Evolutionary conservation across 2,113 vertebrate species (phyloP).

Genomic region (Brachyistius frenatus): DNA sequence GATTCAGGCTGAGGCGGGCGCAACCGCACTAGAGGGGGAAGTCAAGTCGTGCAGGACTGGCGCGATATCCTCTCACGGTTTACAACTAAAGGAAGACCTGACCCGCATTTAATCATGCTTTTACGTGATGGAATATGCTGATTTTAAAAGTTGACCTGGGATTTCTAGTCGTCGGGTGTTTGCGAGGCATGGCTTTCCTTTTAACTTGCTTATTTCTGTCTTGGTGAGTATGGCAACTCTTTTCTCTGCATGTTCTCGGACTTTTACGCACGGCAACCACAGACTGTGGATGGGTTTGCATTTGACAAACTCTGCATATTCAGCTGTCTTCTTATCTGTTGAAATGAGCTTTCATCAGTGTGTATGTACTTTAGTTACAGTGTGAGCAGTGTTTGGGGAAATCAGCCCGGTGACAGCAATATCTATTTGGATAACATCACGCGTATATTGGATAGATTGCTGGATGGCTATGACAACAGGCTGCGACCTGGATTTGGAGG

Average conservation of each 20-base stretch:
- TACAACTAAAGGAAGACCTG: conserved; percentile 59
- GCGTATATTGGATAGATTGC: conserved; percentile 91
- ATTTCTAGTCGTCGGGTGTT: conserved; percentile 66
- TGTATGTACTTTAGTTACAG: conserved; percentile 79
- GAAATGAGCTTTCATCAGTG: conserved; percentile 5
- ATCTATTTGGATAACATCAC: conserved; percentile 93
- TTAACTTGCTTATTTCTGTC: conserved; percentile 85
- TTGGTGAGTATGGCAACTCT: conserved; percentile 87
- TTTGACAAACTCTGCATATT: conserved; percentile 30
- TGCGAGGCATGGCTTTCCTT: conserved; percentile 88
- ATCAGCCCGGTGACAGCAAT: conserved; percentile 77
- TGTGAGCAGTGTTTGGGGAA: conserved; percentile 79
- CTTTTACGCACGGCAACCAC: conserved; percentile 75
- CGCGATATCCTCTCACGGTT: conserved; percentile 75
- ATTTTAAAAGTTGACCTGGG: conserved; percentile 83
- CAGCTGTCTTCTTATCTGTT: conserved; percentile 8
- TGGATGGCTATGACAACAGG: conserved; percentile 96
- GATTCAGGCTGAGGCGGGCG: conserved; percentile 81
- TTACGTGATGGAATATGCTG: conserved; percentile 77
- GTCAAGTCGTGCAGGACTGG: conserved; percentile 80
- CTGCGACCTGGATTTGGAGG: conserved; percentile 95
- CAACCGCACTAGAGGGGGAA: conserved; percentile 75
- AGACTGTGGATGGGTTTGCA: conserved; percentile 32
- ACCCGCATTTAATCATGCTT: conserved; percentile 62
- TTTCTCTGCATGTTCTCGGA: conserved; percentile 55